Percentiles rank a stretch among this genome's conserved stretches.
Evolutionary conservation across 2,888 invertebrate genomes (phyloP).

Genomic region (Empis stercorea): DNA sequence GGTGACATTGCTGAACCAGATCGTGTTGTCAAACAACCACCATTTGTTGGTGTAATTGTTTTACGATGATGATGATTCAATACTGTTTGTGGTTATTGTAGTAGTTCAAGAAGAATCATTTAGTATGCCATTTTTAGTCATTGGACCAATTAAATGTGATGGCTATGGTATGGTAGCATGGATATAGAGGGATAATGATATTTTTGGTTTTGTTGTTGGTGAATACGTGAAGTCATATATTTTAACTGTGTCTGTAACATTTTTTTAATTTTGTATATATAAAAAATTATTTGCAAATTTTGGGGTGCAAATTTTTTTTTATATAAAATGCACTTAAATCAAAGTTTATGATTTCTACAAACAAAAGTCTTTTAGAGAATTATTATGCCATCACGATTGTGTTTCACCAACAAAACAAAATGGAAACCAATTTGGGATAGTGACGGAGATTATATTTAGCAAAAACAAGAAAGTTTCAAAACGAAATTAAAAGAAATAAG

Average conservation of each 20-base stretch:
- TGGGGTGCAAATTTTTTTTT: too few relatives aligned
- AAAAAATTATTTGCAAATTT: too few relatives aligned
- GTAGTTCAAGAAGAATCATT: conserved; percentile 21
- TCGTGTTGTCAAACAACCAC: conserved; percentile 3
- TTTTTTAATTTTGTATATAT: conserved; percentile 2
- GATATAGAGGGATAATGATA: conserved; percentile 8
- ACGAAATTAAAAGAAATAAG: too few relatives aligned
- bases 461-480: too few relatives aligned
- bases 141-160: conserved; percentile 6
- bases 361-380: too few relatives aligned
- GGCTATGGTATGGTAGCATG: neutral
- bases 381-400: neutral
- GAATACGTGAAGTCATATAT: conserved; percentile 25
- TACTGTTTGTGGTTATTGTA: conserved; percentile 18
- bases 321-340: too few relatives aligned
- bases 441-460: too few relatives aligned
- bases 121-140: conserved; percentile 18
- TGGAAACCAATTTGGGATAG: too few relatives aligned
- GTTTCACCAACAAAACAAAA: neutral
- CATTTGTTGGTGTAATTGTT: neutral
- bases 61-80: neutral
- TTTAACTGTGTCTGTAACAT: conserved; percentile 7
- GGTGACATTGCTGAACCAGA: conserved; percentile 21
- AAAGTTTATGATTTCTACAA: too few relatives aligned
- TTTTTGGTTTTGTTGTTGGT: conserved; percentile 16